Percentiles rank a stretch among this genome's conserved stretches.
Evolutionary conservation across 2,797 vertebrate species (phyloP).

Genomic region (Phoxinus dragarum): DNA sequence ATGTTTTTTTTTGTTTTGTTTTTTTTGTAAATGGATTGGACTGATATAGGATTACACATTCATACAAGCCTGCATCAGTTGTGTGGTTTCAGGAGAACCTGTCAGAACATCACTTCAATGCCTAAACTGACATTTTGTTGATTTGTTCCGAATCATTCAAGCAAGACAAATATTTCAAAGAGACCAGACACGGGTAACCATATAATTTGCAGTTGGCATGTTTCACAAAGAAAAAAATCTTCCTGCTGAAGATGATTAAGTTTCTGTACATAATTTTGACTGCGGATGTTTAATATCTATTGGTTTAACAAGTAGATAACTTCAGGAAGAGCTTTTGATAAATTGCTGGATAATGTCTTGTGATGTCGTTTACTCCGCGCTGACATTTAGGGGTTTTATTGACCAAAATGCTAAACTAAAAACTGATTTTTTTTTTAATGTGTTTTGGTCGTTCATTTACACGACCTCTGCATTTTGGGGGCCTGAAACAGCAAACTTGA

Average conservation of each 20-base stretch:
- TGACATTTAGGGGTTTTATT: neutral
- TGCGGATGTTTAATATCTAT: neutral
- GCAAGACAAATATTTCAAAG: neutral
- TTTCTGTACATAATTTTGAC: neutral
- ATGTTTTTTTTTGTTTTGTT: too few species aligned
- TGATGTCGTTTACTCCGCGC: neutral
- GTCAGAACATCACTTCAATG: conserved; percentile 14
- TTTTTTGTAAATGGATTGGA: neutral
- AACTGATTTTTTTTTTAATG: neutral
- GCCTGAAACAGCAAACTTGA: neutral
- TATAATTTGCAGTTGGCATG: neutral
- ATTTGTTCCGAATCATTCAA: conserved; percentile 27
- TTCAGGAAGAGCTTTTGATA: neutral
- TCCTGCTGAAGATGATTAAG: neutral
- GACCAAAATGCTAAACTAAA: neutral
- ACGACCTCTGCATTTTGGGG: too few species aligned
- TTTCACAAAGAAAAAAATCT: neutral
- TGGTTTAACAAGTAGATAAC: neutral
- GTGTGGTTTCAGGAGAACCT: neutral
- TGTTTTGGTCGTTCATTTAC: neutral
- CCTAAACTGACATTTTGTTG: conserved; percentile 1
- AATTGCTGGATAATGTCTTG: neutral
- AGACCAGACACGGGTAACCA: neutral
- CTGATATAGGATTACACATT: conserved; percentile 22
- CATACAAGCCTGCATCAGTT: neutral